A percentile compares a stretch with the other conserved stretches of the same genome.
Evolutionary conservation across 1,140 invertebrate genomes (phyloP).

Genomic region (Nylanderia fulva): DNA sequence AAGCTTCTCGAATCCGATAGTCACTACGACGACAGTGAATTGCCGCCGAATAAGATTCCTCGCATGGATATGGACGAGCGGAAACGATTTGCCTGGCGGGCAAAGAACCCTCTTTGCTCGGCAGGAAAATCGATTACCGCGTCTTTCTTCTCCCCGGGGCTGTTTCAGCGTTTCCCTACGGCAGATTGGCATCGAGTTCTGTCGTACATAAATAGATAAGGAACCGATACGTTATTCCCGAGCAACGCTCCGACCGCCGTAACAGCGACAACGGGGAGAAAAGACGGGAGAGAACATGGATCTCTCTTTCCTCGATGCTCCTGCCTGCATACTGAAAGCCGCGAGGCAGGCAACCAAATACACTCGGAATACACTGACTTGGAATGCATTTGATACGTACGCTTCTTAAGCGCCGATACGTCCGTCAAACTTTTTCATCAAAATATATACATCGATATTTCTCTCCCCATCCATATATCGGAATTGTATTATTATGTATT

Average conservation of each 20-base stretch:
- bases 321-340: constrained; percentile 54
- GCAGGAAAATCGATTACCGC: constrained; percentile 75
- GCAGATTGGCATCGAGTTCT: constrained; percentile 77
- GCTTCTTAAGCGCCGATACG: constrained; percentile 25
- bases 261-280: constrained; percentile 16
- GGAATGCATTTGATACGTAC: constrained; percentile 23
- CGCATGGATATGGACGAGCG: constrained; percentile 65
- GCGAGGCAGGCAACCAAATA: neutral
- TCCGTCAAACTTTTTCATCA: neutral
- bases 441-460: constrained; percentile 10
- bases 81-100: constrained; percentile 75
- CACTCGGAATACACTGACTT: neutral
- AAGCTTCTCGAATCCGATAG: constrained; percentile 36
- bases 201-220: constrained; percentile 79
- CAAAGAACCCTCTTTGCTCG: constrained; percentile 67
- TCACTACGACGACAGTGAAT: constrained; percentile 56
- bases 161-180: constrained; percentile 60
- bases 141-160: constrained; percentile 69
- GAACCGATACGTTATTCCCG: constrained; percentile 78
- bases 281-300: constrained; percentile 62
- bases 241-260: constrained; percentile 46
- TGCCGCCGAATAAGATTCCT: constrained; percentile 71
- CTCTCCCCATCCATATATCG: neutral
- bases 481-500: neutral
- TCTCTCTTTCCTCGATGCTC: constrained; percentile 27